Evolutionary conservation across 2,113 vertebrate species (phyloP).

Genomic region (Pristiophorus japonicus): DNA sequence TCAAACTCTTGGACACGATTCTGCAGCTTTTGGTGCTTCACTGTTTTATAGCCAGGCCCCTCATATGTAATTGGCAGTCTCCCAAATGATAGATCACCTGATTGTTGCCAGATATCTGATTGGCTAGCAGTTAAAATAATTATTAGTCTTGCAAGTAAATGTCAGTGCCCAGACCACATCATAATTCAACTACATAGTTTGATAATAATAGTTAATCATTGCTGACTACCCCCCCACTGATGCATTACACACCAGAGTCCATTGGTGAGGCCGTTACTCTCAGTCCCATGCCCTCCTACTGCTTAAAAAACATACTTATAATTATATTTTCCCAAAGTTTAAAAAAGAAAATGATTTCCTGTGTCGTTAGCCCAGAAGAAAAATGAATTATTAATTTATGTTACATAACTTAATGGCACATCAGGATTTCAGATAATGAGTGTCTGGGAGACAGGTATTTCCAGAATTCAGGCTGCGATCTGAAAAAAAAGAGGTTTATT

Average conservation of each 20-base stretch:
- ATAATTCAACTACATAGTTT: not conserved
- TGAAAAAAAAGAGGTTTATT: not conserved
- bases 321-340: not conserved
- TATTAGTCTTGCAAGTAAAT: not conserved
- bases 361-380: not conserved
- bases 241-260: not conserved
- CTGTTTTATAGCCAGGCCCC: not conserved
- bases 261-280: not conserved
- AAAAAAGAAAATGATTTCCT: slow-evolving; percentile 18
- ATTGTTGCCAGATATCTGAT: not conserved
- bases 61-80: not conserved
- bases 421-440: not conserved
- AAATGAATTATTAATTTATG: slow-evolving; percentile 10
- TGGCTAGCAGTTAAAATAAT: not conserved
- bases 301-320: not conserved
- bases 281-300: not conserved
- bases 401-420: slow-evolving; percentile 23
- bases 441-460: not conserved
- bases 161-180: not conserved
- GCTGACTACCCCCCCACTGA: not conserved
- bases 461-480: not conserved
- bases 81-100: not conserved
- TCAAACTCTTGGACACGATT: not conserved
- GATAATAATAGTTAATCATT: slow-evolving; percentile 24
- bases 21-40: not conserved